phyloP scores from a whole-genome alignment of 2,797 vertebrate species.

The Sebastes alutus region DNA sequence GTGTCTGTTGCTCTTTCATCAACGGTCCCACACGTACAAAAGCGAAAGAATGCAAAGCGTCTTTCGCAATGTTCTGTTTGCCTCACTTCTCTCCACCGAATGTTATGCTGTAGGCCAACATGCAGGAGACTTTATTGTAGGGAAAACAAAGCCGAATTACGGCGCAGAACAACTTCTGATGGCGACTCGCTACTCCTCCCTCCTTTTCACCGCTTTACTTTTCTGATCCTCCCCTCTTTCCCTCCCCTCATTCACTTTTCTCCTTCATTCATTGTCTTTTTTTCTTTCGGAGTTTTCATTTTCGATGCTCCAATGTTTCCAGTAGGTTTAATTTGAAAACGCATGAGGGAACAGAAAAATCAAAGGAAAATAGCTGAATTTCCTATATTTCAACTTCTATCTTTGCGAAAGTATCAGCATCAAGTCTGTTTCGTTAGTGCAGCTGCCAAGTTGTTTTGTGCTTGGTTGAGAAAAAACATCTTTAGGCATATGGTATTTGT shows the following conservation, averaged over 20 bases:
- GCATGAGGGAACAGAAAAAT: neutral
- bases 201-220: conserved; percentile 63
- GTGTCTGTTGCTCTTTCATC: conserved; percentile 87
- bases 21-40: conserved; percentile 90
- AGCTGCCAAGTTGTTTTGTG: conserved; percentile 44
- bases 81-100: conserved; percentile 68
- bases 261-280: conserved; percentile 35
- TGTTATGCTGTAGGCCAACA: conserved; percentile 50
- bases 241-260: conserved; percentile 53
- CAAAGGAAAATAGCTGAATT: neutral
- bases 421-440: neutral
- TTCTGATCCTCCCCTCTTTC: conserved; percentile 62
- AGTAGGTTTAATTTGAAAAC: conserved; percentile 18
- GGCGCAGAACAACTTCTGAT: conserved; percentile 66
- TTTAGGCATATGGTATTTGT: conserved; percentile 76
- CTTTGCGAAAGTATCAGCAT: neutral
- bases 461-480: conserved; percentile 60
- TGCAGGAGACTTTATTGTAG: conserved; percentile 68
- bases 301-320: conserved; percentile 34
- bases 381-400: neutral
- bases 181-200: conserved; percentile 59
- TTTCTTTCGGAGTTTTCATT: conserved; percentile 34
- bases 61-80: conserved; percentile 80
- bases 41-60: conserved; percentile 89
- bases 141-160: conserved; percentile 66